Evolutionary conservation across 1,140 invertebrate genomes (phyloP).

Genomic region (Neodiprion fabricii): DNA sequence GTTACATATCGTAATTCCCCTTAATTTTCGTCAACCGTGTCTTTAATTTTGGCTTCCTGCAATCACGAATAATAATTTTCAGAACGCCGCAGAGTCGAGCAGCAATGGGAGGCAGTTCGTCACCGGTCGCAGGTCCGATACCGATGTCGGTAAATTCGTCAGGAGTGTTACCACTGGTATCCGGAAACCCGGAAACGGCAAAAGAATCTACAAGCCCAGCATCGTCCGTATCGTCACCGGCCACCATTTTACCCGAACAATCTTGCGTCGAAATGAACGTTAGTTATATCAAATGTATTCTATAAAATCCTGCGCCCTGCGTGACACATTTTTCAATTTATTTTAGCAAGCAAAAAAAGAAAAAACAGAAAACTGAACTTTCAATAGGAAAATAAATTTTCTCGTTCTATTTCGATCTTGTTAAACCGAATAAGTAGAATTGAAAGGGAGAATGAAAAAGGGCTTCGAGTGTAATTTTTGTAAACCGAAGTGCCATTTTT

Average conservation of each 20-base stretch:
- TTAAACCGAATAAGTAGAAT: no score
- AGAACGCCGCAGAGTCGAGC: slow-evolving; percentile 42
- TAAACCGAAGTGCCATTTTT: no score
- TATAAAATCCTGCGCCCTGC: background rate
- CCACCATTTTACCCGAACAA: slow-evolving; percentile 43
- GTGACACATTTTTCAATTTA: background rate
- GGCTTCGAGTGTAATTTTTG: no score
- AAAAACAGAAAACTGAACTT: background rate
- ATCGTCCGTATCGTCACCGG: slow-evolving; percentile 44
- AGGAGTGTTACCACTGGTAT: slow-evolving; percentile 35
- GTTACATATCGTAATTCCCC: no score
- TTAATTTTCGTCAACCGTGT: no score
- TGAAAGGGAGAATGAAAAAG: no score
- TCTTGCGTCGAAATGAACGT: slow-evolving; percentile 39
- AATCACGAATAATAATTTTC: background rate
- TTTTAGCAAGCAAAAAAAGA: background rate
- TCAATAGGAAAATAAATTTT: no score
- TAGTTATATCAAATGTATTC: slow-evolving; percentile 19
- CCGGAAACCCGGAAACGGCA: slow-evolving; percentile 38
- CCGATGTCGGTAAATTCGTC: slow-evolving; percentile 42
- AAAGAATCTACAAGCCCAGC: slow-evolving; percentile 47
- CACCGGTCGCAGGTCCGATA: slow-evolving; percentile 45
- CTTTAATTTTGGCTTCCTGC: no score
- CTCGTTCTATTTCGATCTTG: no score
- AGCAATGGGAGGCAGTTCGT: slow-evolving; percentile 41